These are phyloP conservation scores for Aegithalos caudatus DNA, from an alignment of 2,113 vertebrate species.

Conservation along the genomic window DNA sequence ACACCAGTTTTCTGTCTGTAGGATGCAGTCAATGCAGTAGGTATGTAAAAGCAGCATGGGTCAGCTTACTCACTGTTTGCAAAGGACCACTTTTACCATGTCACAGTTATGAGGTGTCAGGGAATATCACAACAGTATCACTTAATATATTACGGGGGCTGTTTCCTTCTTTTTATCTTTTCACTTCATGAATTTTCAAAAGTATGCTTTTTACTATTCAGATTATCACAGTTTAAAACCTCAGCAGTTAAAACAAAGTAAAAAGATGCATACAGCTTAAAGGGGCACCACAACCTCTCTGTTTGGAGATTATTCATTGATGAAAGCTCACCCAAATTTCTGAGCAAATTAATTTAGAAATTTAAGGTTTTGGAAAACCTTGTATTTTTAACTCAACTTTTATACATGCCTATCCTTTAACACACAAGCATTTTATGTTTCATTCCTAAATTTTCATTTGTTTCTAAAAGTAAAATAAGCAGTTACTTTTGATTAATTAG, in stretches of 20 bases:
- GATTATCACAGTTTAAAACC: not conserved
- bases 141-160: not conserved
- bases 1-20: not conserved
- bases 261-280: not conserved
- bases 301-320: not conserved
- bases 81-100: not conserved
- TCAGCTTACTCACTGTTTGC: not conserved
- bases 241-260: not conserved
- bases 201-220: not conserved
- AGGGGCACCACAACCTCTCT: rapidly evolving
- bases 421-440: not conserved
- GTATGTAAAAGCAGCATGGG: not conserved
- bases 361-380: not conserved
- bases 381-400: not conserved
- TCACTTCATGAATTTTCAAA: not conserved
- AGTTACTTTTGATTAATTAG: not conserved
- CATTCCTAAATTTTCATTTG: not conserved
- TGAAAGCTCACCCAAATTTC: not conserved
- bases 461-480: not conserved
- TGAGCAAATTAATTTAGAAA: not conserved
- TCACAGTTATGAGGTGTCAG: not conserved
- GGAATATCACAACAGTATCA: not conserved
- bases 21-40: not conserved
- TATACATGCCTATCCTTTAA: not conserved
- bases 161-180: not conserved